phyloP scores from a whole-genome alignment of 2,113 vertebrate genomes.

The Leucoraja erinaceus region DNA sequence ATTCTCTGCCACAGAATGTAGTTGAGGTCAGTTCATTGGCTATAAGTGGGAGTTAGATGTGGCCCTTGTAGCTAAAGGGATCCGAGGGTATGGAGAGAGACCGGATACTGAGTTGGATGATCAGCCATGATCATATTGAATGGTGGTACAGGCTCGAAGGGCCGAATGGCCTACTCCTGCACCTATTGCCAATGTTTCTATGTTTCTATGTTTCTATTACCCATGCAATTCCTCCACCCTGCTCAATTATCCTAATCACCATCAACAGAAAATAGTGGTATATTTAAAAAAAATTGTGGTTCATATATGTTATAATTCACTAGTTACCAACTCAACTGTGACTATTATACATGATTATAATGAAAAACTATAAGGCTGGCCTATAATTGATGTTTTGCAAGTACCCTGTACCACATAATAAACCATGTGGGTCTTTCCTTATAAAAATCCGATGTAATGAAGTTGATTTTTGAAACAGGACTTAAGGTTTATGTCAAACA shows the following conservation, averaged over 20 bases:
- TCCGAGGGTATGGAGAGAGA: too few relatives aligned
- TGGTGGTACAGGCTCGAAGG: too few relatives aligned
- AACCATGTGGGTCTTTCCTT: background rate
- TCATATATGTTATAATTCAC: conserved; percentile 12
- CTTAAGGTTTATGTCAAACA: conserved; percentile 20
- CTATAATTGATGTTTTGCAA: conserved; percentile 31
- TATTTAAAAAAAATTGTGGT: background rate
- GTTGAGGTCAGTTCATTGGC: too few relatives aligned
- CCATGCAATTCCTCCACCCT: background rate
- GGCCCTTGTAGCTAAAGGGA: too few relatives aligned
- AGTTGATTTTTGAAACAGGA: background rate
- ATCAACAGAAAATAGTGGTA: background rate
- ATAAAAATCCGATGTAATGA: background rate
- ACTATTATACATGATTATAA: conserved; percentile 24
- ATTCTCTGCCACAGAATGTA: too few relatives aligned
- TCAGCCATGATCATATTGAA: too few relatives aligned
- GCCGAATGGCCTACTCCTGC: too few relatives aligned
- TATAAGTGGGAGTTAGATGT: too few relatives aligned
- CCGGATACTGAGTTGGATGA: too few relatives aligned
- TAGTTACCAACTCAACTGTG: background rate
- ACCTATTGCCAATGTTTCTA: too few relatives aligned
- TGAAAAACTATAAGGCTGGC: background rate
- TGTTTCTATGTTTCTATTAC: too few relatives aligned
- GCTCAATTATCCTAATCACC: background rate
- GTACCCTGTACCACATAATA: conserved; percentile 21